Percentiles rank a stretch among this genome's conserved stretches.
These are phyloP conservation scores for Limnothrissa miodon DNA, from an alignment of 2,113 vertebrate genomes.

Conservation along the genomic window DNA sequence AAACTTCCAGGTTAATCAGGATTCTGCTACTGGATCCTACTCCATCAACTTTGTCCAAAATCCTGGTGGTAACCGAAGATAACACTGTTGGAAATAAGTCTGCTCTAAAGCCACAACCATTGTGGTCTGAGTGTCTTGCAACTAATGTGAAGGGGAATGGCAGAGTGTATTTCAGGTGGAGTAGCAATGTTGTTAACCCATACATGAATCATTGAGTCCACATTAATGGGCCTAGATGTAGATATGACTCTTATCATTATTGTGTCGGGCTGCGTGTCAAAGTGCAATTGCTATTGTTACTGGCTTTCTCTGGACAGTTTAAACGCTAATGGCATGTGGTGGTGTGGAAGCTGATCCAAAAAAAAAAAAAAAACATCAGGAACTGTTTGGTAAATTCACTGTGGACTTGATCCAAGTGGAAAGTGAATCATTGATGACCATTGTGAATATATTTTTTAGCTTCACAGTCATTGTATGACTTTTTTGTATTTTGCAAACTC, in stretches of 20 bases:
- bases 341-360: neutral
- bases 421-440: neutral
- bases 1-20: slow-evolving; percentile 96
- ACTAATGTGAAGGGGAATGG: neutral
- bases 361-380: neutral
- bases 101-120: slow-evolving; percentile 2
- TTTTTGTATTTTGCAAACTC: neutral
- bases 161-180: neutral
- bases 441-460: neutral
- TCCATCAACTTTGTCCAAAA: slow-evolving; percentile 95
- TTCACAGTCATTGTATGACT: neutral
- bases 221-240: neutral
- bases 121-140: neutral
- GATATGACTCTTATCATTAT: neutral
- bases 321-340: neutral
- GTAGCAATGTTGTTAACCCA: neutral
- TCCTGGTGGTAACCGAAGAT: slow-evolving; percentile 84
- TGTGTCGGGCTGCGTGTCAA: neutral
- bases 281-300: slow-evolving; percentile 11
- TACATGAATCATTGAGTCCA: neutral
- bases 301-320: neutral
- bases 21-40: slow-evolving; percentile 85
- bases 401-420: neutral
- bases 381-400: neutral
- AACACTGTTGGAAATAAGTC: slow-evolving; percentile 41